These are phyloP conservation scores for Cantharis rustica DNA, from an alignment of 2,888 invertebrate species.

Conservation along the genomic window DNA sequence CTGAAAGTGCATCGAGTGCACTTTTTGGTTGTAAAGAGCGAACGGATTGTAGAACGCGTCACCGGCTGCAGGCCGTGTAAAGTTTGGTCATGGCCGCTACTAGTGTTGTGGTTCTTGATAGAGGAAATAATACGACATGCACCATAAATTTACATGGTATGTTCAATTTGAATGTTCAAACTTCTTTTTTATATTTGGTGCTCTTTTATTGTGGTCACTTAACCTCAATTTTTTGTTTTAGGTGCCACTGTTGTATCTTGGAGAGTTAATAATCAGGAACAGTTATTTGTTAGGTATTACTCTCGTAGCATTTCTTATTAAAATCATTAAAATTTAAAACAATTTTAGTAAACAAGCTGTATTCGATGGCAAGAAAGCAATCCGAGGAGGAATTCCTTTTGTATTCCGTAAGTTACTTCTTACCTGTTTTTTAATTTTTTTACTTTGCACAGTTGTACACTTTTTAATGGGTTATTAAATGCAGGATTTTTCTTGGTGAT, in stretches of 20 bases:
- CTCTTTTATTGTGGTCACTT: slow-evolving; percentile 17
- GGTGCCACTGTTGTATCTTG: slow-evolving; percentile 96
- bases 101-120: slow-evolving; percentile 92
- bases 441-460: neutral
- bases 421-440: neutral
- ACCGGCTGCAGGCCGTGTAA: slow-evolving; percentile 52
- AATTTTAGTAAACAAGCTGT: slow-evolving; percentile 87
- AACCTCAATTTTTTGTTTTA: slow-evolving; percentile 52
- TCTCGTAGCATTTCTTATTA: neutral
- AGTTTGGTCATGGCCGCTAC: slow-evolving; percentile 70
- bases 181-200: neutral
- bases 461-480: neutral
- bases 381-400: slow-evolving; percentile 95
- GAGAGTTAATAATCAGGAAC: slow-evolving; percentile 95
- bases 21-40: slow-evolving; percentile 32
- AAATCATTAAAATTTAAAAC: slow-evolving; percentile 1
- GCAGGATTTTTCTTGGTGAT: neutral
- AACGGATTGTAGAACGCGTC: slow-evolving; percentile 36
- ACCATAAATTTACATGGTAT: slow-evolving; percentile 96
- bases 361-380: slow-evolving; percentile 95
- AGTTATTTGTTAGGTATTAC: slow-evolving; percentile 91
- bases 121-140: slow-evolving; percentile 96
- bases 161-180: slow-evolving; percentile 45
- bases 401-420: slow-evolving; percentile 92
- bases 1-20: slow-evolving; percentile 47